Evolutionary conservation across 2,888 invertebrate species (phyloP).

Genomic region (Parapristionchus giblindavisi): DNA sequence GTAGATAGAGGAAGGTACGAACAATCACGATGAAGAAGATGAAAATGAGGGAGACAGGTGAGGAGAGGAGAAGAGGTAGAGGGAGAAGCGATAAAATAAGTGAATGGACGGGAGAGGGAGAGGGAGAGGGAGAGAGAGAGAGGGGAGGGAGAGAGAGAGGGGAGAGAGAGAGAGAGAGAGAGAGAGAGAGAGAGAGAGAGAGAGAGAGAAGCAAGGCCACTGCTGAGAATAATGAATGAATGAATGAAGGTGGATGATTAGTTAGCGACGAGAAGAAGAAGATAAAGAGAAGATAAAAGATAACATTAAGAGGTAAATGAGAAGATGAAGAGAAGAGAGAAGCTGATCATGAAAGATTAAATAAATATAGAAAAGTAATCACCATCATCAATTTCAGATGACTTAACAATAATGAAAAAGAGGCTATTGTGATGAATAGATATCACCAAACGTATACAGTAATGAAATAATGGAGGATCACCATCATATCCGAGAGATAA

Average conservation of each 20-base stretch:
- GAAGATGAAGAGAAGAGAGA: neutral
- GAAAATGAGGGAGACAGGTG: neutral
- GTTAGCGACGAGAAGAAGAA: neutral
- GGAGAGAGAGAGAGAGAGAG: constrained; percentile 39
- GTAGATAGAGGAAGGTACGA: neutral
- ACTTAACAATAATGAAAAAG: no score
- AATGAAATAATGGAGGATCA: no score
- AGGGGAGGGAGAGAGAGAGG: constrained; percentile 39
- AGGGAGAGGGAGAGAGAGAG: constrained; percentile 6
- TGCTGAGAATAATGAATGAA: neutral
- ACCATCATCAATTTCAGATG: neutral
- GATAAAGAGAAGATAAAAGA: constrained; percentile 5
- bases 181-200: constrained; percentile 37
- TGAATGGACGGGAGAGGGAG: constrained; percentile 13
- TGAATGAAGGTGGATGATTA: neutral
- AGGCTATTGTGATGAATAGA: no score
- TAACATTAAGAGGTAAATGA: neutral
- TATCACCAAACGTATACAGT: no score
- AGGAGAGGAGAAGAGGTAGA: constrained; percentile 18
- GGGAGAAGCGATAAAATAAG: constrained; percentile 20
- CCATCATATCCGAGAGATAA: no score
- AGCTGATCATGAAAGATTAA: neutral
- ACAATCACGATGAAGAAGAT: neutral
- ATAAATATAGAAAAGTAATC: neutral
- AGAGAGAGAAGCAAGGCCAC: neutral